Evolutionary conservation across 1,140 invertebrate genomes (phyloP), one percentile per base, ranked within the genome.

Genomic region (Aleiodes sp.): DNA sequence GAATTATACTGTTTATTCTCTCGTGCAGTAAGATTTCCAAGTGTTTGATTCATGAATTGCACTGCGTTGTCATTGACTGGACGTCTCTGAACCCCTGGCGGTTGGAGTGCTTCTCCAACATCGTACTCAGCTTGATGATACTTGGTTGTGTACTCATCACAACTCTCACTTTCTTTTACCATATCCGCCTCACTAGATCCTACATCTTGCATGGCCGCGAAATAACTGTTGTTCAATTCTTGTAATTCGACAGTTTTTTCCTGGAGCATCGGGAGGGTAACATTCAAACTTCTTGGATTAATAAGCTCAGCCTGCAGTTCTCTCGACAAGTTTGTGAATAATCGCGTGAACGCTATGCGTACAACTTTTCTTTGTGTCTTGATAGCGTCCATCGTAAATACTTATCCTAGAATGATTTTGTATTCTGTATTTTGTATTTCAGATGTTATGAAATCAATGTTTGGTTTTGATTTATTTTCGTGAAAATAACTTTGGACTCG

Each of bases 1-100:
- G 69, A 64, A 65, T 82, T 84, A 16, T 79, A 79, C 39, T 57
- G 62, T 2, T 82, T 46, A 61, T 83, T 75, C 7, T 82, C 70
- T 61, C 75, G 78, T 21, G 81, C 24, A 39, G 3, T 56, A 33
- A 24, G 31, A 35, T 14, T 59, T 56, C 4, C 60, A 28, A 8
- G 35, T 14, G 3, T n/a, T 21, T 6, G 2, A 33, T 10, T n/a
- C 16, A 29, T 56, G 33, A 21, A 21, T 37, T 29, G 16, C 6
- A 24, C 6, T 19, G 3, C 31, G 10, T 60, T 6, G 14, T 29
- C 4, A 3, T 35, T 60, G 41, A 33, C 21, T 37, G 65, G n/a
- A n/a, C n/a, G 9, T 10, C 31, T 7, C 4, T 46, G 12, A 21
- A 35, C n/a, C 16, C 16, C 28, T 19, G 41, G 6, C 16, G 64